Evolutionary conservation across 2,888 invertebrate species (phyloP).

Genomic region (Thymelicus acteon): DNA sequence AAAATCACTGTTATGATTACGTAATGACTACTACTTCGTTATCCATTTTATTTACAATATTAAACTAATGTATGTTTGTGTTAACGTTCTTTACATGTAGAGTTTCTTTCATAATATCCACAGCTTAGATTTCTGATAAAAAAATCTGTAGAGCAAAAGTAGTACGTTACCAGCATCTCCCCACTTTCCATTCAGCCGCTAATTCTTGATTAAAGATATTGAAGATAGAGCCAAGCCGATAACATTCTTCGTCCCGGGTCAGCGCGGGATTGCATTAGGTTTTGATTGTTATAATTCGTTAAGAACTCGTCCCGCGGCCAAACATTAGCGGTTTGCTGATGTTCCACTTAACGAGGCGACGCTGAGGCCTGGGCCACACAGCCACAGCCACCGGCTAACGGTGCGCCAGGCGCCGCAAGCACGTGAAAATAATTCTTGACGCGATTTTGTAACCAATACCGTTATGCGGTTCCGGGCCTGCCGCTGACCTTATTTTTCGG

Average conservation of each 20-base stretch:
- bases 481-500: slow-evolving; percentile 79
- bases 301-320: slow-evolving; percentile 36
- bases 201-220: not conserved
- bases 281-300: slow-evolving; percentile 18
- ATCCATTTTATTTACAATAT: slow-evolving; percentile 16
- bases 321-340: slow-evolving; percentile 49
- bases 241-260: not conserved
- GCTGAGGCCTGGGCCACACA: slow-evolving; percentile 47
- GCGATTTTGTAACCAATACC: slow-evolving; percentile 83
- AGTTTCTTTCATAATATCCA: not conserved
- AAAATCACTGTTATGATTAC: slow-evolving; percentile 59
- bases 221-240: not conserved
- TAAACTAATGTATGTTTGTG: not conserved
- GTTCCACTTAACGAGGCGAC: slow-evolving; percentile 68
- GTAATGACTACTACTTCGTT: slow-evolving; percentile 43
- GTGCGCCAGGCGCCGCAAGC: slow-evolving; percentile 67
- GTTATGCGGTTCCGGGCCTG: slow-evolving; percentile 82
- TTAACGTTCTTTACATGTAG: not conserved
- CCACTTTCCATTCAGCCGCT: not conserved
- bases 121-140: not conserved
- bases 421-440: slow-evolving; percentile 84
- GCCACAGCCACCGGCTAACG: slow-evolving; percentile 67
- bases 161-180: not conserved
- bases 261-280: not conserved
- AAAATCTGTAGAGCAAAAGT: not conserved